Evolutionary conservation across 2,797 vertebrate species (phyloP).

Genomic region (Oreochromis grahami): DNA sequence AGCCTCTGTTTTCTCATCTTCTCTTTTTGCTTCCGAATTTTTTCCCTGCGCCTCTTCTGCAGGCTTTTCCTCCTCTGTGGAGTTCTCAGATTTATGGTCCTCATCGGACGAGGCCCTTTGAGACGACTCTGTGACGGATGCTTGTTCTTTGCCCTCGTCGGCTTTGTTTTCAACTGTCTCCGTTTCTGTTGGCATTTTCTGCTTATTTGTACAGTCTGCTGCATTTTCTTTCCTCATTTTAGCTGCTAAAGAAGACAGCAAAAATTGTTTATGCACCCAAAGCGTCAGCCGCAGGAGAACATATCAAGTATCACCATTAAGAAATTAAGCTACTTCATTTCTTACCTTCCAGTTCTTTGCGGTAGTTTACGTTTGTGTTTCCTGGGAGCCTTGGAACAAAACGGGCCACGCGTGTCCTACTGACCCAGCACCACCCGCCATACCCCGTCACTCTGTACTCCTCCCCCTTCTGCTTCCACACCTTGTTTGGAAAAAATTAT

Average conservation of each 20-base stretch:
- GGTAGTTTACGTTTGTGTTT: conserved; percentile 94
- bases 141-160: conserved; percentile 48
- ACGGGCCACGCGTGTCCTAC: conserved; percentile 90
- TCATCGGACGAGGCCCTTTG: conserved; percentile 43
- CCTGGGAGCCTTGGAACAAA: conserved; percentile 92
- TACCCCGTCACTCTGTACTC: conserved; percentile 98
- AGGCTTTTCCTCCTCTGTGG: conserved; percentile 48
- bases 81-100: conserved; percentile 2
- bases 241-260: conserved; percentile 30
- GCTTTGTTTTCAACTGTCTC: conserved; percentile 43
- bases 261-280: not conserved
- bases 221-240: conserved; percentile 53
- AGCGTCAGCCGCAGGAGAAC: not conserved
- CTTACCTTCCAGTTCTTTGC: conserved; percentile 85
- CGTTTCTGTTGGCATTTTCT: conserved; percentile 66
- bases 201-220: conserved; percentile 56
- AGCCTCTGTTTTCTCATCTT: conserved; percentile 60
- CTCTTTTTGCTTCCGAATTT: conserved; percentile 40
- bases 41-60: conserved; percentile 42
- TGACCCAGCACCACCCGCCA: conserved; percentile 97
- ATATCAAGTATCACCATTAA: not conserved
- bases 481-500: conserved; percentile 67
- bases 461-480: conserved; percentile 99
- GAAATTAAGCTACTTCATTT: not conserved
- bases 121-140: conserved; percentile 34